phyloP scores from a whole-genome alignment of 2,888 invertebrate genomes.

The Pyrrhosoma nymphula region DNA sequence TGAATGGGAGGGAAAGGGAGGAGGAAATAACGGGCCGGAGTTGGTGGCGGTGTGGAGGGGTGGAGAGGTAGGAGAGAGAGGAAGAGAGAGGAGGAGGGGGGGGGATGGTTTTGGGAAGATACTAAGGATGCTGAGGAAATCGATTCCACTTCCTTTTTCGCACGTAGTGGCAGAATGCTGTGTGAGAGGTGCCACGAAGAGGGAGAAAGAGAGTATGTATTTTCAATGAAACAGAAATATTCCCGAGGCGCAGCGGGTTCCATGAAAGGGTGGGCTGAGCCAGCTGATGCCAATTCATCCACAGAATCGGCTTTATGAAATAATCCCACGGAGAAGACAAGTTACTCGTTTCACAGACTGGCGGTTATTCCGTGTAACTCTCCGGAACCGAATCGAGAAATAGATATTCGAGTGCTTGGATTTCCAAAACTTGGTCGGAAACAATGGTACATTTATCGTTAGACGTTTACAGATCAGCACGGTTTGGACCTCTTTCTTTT shows the following conservation, averaged over 20 bases:
- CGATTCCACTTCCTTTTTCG: constrained; percentile 45
- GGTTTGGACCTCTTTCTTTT: no score
- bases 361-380: no score
- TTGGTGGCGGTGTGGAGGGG: background rate
- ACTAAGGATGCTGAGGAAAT: constrained; percentile 35
- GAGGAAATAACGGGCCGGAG: no score
- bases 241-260: background rate
- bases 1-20: background rate
- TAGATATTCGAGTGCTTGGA: no score
- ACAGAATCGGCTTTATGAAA: background rate
- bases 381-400: no score
- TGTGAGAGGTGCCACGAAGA: background rate
- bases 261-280: background rate
- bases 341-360: no score
- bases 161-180: constrained; percentile 19
- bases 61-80: background rate
- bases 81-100: background rate
- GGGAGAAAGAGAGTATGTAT: background rate
- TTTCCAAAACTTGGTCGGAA: no score
- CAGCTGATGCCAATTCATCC: background rate
- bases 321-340: no score
- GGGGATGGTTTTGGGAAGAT: constrained; percentile 6
- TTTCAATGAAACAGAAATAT: constrained; percentile 43
- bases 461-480: no score
- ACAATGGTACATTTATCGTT: no score